Percentiles rank a stretch among this genome's conserved stretches.
These are phyloP conservation scores for Bradypus variegatus DNA, from an alignment of 2,797 vertebrate species.

Conservation along the genomic window DNA sequence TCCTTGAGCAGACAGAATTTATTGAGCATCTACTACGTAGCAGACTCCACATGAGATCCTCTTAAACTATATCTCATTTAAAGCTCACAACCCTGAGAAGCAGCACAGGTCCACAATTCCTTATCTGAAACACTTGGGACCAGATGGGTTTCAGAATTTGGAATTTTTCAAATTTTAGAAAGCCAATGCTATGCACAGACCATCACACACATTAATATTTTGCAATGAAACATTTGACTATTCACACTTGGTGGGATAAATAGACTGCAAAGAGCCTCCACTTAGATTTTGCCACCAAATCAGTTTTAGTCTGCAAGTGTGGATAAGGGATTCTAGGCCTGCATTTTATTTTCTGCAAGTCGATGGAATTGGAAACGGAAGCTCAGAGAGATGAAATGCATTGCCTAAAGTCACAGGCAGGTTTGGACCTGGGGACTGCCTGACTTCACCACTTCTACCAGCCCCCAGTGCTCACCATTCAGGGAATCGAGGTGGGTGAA, in stretches of 20 bases:
- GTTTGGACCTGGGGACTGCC: background rate
- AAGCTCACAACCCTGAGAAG: background rate
- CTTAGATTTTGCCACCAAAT: background rate
- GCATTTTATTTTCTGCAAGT: background rate
- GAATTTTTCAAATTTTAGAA: background rate
- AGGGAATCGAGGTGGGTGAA: background rate
- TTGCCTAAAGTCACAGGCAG: background rate
- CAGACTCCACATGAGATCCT: background rate
- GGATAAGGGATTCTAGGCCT: background rate
- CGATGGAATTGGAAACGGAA: background rate
- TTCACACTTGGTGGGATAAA: background rate
- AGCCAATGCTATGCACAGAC: background rate
- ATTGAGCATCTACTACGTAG: background rate
- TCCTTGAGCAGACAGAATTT: background rate
- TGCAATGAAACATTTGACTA: background rate
- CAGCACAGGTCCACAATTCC: background rate
- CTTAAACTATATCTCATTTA: background rate
- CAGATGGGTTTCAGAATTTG: background rate
- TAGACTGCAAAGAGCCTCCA: background rate
- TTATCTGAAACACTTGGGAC: background rate
- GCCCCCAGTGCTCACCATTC: rapidly evolving
- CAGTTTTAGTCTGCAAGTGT: background rate
- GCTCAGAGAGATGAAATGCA: background rate
- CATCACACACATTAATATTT: background rate
- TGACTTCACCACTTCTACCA: background rate